phyloP scores from a whole-genome alignment of 2,888 invertebrate genomes.

The Myopa tessellatipennis region DNA sequence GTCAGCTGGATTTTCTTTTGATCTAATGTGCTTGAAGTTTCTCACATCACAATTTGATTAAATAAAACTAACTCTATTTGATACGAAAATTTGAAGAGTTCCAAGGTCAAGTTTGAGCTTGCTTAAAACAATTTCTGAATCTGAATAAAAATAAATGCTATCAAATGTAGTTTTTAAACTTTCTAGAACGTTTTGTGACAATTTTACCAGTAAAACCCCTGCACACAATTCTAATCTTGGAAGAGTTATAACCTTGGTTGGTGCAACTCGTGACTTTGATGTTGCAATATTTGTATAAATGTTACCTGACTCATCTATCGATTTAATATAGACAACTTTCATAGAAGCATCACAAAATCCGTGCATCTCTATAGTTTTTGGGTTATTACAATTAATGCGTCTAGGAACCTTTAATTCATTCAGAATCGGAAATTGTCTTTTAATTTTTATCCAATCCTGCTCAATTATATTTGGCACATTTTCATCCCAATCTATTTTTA shows the following conservation, averaged over 20 bases:
- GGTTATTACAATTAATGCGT: neutral
- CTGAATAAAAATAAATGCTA: neutral
- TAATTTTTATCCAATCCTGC: slow-evolving; percentile 22
- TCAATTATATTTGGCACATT: neutral
- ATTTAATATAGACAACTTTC: slow-evolving; percentile 17
- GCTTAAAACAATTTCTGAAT: slow-evolving; percentile 31
- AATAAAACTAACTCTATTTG: slow-evolving; percentile 32
- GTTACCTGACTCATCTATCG: too few relatives aligned
- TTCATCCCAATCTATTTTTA: slow-evolving; percentile 22
- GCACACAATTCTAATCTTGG: neutral
- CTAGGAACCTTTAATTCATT: slow-evolving; percentile 11
- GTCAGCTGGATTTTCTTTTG: slow-evolving; percentile 7
- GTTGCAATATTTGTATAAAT: neutral
- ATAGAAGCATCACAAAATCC: slow-evolving; percentile 32
- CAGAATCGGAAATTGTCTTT: slow-evolving; percentile 4
- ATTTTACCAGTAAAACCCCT: slow-evolving; percentile 23
- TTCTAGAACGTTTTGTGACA: slow-evolving; percentile 15
- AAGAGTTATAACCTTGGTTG: slow-evolving; percentile 25
- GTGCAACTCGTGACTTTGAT: slow-evolving; percentile 41
- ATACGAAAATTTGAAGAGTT: slow-evolving; percentile 31
- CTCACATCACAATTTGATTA: slow-evolving; percentile 8
- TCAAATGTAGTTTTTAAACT: slow-evolving; percentile 7
- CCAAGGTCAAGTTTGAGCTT: slow-evolving; percentile 20
- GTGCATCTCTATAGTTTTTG: neutral
- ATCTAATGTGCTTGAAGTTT: neutral